Conservation (phyloP, 2,113 vertebrate genomes). For the Poeciliopsis retropinna region DNA sequence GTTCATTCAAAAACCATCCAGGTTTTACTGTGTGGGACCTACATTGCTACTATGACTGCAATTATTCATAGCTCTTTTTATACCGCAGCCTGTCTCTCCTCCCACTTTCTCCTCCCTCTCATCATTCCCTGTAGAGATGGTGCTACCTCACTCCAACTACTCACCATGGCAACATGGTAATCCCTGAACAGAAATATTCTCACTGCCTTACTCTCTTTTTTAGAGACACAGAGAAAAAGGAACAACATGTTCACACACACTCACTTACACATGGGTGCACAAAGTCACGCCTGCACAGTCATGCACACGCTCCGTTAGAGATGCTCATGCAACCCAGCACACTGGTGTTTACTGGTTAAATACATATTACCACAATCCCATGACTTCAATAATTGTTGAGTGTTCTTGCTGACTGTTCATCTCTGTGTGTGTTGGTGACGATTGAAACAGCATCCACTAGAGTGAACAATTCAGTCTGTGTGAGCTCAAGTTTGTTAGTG, state of each 20-base stretch:
- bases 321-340: slow-evolving; percentile 39
- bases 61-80: slow-evolving; percentile 66
- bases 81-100: slow-evolving; percentile 57
- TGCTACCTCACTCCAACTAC: slow-evolving; percentile 75
- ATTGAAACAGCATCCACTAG: slow-evolving; percentile 39
- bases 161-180: slow-evolving; percentile 82
- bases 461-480: slow-evolving; percentile 5
- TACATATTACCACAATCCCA: slow-evolving; percentile 43
- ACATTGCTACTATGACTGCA: slow-evolving; percentile 41
- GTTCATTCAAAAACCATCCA: slow-evolving; percentile 58
- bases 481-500: slow-evolving; percentile 24
- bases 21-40: slow-evolving; percentile 39
- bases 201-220: slow-evolving; percentile 24
- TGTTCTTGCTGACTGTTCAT: slow-evolving; percentile 27
- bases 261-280: slow-evolving; percentile 11
- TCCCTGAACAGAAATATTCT: slow-evolving; percentile 74
- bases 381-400: slow-evolving; percentile 7
- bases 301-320: slow-evolving; percentile 30
- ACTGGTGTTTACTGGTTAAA: slow-evolving; percentile 64
- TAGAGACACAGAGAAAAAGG: slow-evolving; percentile 14
- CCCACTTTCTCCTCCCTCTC: slow-evolving; percentile 56
- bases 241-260: slow-evolving; percentile 17
- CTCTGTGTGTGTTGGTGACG: slow-evolving; percentile 13
- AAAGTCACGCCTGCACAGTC: slow-evolving; percentile 13
- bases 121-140: slow-evolving; percentile 66